These are phyloP conservation scores for Enteromius unitaeniatus DNA, from an alignment of 2,797 vertebrate genomes.

Conservation along the genomic window DNA sequence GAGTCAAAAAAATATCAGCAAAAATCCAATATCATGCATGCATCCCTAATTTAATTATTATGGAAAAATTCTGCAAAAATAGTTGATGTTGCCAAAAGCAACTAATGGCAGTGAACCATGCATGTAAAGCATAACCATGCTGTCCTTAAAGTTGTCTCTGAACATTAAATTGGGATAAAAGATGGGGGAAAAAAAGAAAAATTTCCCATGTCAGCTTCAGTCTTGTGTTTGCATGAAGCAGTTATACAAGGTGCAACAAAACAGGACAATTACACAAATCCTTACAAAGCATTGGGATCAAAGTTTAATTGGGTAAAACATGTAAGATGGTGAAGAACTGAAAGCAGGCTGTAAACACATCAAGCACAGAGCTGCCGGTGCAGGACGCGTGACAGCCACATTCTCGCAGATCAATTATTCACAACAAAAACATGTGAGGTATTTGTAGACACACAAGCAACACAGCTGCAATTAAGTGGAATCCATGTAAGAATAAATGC, in stretches of 20 bases:
- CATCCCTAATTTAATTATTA: too few species aligned
- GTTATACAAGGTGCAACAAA: neutral
- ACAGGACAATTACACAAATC: conserved; percentile 38
- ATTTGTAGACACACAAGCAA: conserved; percentile 58
- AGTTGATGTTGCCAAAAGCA: neutral
- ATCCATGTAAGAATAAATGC: conserved; percentile 66
- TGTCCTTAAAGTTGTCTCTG: neutral
- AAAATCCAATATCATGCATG: too few species aligned
- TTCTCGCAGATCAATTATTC: conserved; percentile 61
- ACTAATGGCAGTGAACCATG: neutral
- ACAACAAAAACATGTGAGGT: conserved; percentile 56
- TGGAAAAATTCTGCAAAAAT: neutral
- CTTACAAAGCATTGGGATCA: conserved; percentile 36
- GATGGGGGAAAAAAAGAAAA: neutral
- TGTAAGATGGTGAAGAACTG: neutral
- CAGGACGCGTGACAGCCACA: conserved; percentile 52
- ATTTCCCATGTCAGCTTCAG: neutral
- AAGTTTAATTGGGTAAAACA: conserved; percentile 1
- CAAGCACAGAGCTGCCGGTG: neutral
- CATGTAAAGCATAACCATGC: neutral
- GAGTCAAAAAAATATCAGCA: too few species aligned
- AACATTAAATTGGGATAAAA: neutral
- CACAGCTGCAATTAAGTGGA: conserved; percentile 67
- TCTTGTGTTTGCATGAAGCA: neutral
- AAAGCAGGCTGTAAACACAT: conserved; percentile 17